Evolutionary conservation across 2,113 vertebrate species (phyloP).

Genomic region (Hyaena hyaena): DNA sequence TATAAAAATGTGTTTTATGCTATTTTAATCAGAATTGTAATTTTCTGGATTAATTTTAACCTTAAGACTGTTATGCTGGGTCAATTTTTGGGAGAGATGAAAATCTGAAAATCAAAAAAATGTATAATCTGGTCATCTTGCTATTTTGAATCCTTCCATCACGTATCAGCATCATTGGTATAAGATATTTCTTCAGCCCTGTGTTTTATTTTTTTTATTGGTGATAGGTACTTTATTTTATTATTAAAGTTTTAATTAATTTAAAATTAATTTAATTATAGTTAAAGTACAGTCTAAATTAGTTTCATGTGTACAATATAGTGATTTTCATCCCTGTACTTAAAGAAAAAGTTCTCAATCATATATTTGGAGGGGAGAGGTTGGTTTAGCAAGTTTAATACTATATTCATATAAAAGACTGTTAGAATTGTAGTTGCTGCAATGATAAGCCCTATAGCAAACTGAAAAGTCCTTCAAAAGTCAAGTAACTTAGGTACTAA

Average conservation of each 20-base stretch:
- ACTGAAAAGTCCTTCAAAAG: slow-evolving; percentile 38
- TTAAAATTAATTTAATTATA: background rate
- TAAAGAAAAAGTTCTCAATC: background rate
- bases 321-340: background rate
- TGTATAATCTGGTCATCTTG: background rate
- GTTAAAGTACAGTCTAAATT: background rate
- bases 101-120: background rate
- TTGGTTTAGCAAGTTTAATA: background rate
- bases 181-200: background rate
- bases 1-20: background rate
- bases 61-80: background rate
- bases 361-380: background rate
- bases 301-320: background rate
- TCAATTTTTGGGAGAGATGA: background rate
- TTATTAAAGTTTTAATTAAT: background rate
- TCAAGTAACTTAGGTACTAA: slow-evolving; percentile 37
- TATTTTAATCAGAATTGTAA: background rate
- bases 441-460: background rate
- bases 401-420: background rate
- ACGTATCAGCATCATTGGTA: background rate
- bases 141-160: background rate
- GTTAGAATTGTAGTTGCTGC: background rate
- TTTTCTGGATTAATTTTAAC: background rate
- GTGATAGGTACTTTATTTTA: background rate
- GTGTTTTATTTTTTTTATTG: background rate